Evolutionary conservation across 2,797 vertebrate genomes (phyloP).

Genomic region (Enteromius unitaeniatus): DNA sequence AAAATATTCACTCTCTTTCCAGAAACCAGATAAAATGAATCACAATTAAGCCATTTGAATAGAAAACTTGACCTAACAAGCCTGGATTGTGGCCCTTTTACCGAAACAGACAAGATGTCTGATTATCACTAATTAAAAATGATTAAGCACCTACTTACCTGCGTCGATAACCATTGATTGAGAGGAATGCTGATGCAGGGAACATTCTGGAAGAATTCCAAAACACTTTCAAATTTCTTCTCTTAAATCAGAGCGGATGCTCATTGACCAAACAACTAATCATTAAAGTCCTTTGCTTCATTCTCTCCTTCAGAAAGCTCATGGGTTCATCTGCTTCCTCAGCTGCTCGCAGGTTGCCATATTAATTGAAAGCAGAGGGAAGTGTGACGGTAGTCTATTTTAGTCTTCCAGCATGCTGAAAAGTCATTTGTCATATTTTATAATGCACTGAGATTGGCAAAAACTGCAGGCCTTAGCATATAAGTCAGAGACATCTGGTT

Average conservation of each 20-base stretch:
- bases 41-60: constrained; percentile 70
- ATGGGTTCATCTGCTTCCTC: constrained; percentile 38
- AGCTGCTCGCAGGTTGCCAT: constrained; percentile 7
- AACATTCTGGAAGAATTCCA: constrained; percentile 73
- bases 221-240: constrained; percentile 76
- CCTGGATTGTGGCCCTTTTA: constrained; percentile 72
- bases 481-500: constrained; percentile 25
- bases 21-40: constrained; percentile 70
- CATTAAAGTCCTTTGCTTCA: constrained; percentile 74
- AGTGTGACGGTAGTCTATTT: constrained; percentile 51
- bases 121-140: constrained; percentile 87
- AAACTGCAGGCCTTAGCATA: constrained; percentile 15
- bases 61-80: constrained; percentile 70
- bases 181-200: constrained; percentile 78
- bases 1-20: constrained; percentile 28
- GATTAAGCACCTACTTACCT: constrained; percentile 83
- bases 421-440: constrained; percentile 59
- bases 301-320: constrained; percentile 10
- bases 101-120: constrained; percentile 81
- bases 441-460: constrained; percentile 46
- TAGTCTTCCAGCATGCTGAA: constrained; percentile 37
- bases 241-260: constrained; percentile 77
- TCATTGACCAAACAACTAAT: constrained; percentile 79
- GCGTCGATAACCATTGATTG: constrained; percentile 81
- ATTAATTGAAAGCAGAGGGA: constrained; percentile 52